Conservation (phyloP, 1,140 invertebrate genomes). For the Caenorhabditis brenneri region DNA sequence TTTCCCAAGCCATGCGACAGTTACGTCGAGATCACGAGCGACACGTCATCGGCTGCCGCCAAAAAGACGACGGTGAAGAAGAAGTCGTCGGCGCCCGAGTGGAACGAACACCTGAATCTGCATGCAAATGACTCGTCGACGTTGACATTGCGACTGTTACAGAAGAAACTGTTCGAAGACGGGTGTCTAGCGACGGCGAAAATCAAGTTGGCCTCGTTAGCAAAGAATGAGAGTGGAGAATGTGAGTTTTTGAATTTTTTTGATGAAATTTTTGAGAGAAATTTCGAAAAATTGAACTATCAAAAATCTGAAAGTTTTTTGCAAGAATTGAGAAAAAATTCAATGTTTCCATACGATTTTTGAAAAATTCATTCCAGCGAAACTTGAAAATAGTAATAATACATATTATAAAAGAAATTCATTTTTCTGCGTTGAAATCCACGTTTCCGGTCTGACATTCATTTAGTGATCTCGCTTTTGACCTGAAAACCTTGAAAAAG, state of each 20-base stretch:
- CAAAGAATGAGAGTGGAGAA: slow-evolving; percentile 67
- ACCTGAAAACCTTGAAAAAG: no score
- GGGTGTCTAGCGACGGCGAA: slow-evolving; percentile 60
- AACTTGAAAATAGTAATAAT: no score
- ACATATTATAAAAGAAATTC: no score
- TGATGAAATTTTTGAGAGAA: no score
- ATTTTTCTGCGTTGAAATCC: no score
- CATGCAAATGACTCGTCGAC: slow-evolving; percentile 62
- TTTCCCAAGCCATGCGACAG: slow-evolving; percentile 58
- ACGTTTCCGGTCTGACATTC: no score
- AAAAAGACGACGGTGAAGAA: slow-evolving; percentile 60
- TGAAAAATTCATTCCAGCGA: slow-evolving; percentile 55
- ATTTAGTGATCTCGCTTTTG: no score
- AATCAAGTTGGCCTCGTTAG: slow-evolving; percentile 57
- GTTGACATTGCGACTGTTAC: slow-evolving; percentile 62
- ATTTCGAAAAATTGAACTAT: no score
- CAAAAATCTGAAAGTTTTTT: no score
- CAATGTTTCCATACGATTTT: no score
- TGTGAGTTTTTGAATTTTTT: slow-evolving; percentile 62
- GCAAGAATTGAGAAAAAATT: no score
- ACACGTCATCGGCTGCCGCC: slow-evolving; percentile 30
- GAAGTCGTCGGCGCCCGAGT: slow-evolving; percentile 64
- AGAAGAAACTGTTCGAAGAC: slow-evolving; percentile 68
- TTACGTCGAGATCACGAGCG: slow-evolving; percentile 61
- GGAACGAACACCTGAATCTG: slow-evolving; percentile 63